Base-by-base conservation (phyloP, 1,140 invertebrate species). In the Hermetia illucens region DNA sequence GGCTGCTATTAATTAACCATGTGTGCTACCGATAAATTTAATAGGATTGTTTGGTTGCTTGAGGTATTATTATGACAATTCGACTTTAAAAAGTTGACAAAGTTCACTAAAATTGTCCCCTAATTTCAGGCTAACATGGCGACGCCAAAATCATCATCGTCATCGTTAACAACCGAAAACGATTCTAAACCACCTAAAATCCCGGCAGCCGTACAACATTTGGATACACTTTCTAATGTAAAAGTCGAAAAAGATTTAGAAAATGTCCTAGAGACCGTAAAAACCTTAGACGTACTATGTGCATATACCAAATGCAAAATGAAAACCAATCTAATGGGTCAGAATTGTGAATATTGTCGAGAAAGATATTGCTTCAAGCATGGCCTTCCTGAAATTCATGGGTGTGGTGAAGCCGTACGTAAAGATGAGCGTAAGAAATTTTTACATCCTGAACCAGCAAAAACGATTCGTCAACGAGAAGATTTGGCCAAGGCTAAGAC, bases 351-450 rank as follows among this genome's bases (percentile, higher is more conserved):
- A 21, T 48, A 43, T 8, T 60, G 57, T 33, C 52, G 44, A 3
- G 48, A 55, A 30, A 44, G 56, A 24, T 60, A 42, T 38, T 60
- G 57, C 30, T 60, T 59, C 20, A 60, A 60, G 36, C 57, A 60
- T 17, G 51, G 47, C 1, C 34, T 60, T 12, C 56, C 57, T 0
- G 57, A 60, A 37, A 53, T 59, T 1, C 57, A 60, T 29, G 56
- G 56, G 2, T 60, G 57, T 20, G 57, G 54, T 0, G 46, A 48
- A 27, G 50, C 53, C 4, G 45, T 53, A 2, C 57, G 54, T 10
- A 44, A 48, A 22, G 46, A 53, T 13, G 51, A 55, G 32, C 47
- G 57, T 0, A 54, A 55, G 34, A 48, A 58, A 31, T 60, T 60
- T 17, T 24, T 59, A 8, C 49, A 60, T 22, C 57, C 56, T 3